Base-by-base conservation (phyloP, 2,113 vertebrate species). In the Petrocephalus microphthalmus region DNA sequence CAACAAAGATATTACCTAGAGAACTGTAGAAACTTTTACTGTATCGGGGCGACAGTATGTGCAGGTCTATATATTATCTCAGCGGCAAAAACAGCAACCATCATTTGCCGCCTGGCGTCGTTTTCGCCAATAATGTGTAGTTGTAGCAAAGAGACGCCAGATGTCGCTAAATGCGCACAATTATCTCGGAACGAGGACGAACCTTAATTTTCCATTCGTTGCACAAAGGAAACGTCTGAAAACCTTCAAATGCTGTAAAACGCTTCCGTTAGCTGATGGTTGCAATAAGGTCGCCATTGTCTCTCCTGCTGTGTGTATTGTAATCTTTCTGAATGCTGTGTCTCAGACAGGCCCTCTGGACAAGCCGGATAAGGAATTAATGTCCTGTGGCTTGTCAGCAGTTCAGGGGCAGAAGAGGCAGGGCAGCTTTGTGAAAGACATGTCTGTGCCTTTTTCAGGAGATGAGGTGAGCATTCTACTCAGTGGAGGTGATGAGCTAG, bases 391-490 rank as follows among this genome's bases (percentile, higher is more conserved):
- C 20, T 47, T 83, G 45, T 83, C 81, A 83, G 19, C 42, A 83
- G 20, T 22, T n/a, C 81, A 8, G 81, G 42, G 45, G 81, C 37
- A n/a, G 45, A n/a, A 11, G 42, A n/a, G 37, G 37, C 20, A 22
- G 78, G 20, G 33, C 17, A 33, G 81, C 81, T 22, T 49, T 4
- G 81, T 83, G 81, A 83, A 83, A 49, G 81, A 83, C 20, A 1
- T 7, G 37, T 22, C 81, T 83, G 20, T n/a, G 42, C 45, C 45
- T n/a, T 81, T 83, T 45, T 37, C 45, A 15, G 7, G 81, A 83
- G 81, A 49, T 49, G 81, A 83, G 71, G 33, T 78, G 71, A 78
- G 71, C 71, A 42, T 78, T 78, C 33, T 78, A 42, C 71, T 78
- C 33, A 17, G 33, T 7, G 71, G 71, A 78, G 33, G 19, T 19